phyloP scores from a whole-genome alignment of 2,113 vertebrate species.

The Melanerpes aurifrons region DNA sequence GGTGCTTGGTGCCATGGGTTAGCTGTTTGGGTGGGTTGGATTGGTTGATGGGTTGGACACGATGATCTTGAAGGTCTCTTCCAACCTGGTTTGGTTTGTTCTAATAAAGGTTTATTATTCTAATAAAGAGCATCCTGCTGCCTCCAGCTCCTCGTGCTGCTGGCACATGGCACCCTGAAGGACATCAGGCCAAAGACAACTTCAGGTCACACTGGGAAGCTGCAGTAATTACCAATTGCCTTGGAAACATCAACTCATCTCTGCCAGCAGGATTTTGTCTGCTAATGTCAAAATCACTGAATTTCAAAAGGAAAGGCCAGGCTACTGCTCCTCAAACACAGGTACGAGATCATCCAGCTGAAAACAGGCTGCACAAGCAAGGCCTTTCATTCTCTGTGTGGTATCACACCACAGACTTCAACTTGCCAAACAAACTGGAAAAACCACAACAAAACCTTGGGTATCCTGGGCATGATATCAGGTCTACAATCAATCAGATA shows the following conservation, averaged over 20 bases:
- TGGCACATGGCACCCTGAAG: neutral
- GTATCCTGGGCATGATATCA: neutral
- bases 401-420: neutral
- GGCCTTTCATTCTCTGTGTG: neutral
- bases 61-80: no score
- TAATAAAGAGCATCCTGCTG: conserved; percentile 14
- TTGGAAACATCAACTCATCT: neutral
- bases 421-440: neutral
- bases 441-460: neutral
- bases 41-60: no score
- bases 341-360: neutral
- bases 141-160: neutral
- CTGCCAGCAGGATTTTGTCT: neutral
- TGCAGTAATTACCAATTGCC: neutral
- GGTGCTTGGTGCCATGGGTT: no score
- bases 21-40: no score
- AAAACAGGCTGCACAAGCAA: neutral
- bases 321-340: neutral
- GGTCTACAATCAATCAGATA: neutral
- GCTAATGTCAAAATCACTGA: neutral
- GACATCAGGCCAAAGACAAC: neutral
- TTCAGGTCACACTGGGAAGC: neutral
- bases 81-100: no score
- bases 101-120: no score
- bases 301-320: neutral